Conservation (phyloP, 53 echinoderm and acorn worm genomes). For the Echinometra lucunter region DNA sequence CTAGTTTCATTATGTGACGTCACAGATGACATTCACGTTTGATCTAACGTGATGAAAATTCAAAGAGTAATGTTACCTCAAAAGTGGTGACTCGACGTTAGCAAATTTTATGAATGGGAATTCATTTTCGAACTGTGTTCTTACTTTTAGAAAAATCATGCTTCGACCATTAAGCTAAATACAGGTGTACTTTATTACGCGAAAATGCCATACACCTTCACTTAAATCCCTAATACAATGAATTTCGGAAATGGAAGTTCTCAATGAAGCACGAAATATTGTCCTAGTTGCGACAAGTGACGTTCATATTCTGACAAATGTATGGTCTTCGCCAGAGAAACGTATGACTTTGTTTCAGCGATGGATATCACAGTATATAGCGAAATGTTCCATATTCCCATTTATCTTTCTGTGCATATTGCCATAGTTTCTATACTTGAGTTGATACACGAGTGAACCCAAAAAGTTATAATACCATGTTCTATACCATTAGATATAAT, state of each 20-base stretch:
- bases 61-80: neutral
- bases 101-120: neutral
- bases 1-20: neutral
- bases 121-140: neutral
- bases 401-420: no score
- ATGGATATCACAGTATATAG: no score
- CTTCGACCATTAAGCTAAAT: neutral
- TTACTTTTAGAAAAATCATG: neutral
- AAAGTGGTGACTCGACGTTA: neutral
- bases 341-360: no score
- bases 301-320: no score
- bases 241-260: neutral
- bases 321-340: no score
- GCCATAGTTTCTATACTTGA: no score
- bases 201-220: neutral
- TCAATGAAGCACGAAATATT: neutral
- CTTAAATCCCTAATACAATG: no score
- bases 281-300: no score
- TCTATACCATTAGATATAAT: no score
- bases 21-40: neutral
- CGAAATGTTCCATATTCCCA: no score
- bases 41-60: neutral
- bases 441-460: no score
- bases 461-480: no score
- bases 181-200: neutral